Evolutionary conservation across 1,140 invertebrate genomes (phyloP), one percentile per base, ranked within the genome.

Genomic region (Pseudomyrmex sp.): DNA sequence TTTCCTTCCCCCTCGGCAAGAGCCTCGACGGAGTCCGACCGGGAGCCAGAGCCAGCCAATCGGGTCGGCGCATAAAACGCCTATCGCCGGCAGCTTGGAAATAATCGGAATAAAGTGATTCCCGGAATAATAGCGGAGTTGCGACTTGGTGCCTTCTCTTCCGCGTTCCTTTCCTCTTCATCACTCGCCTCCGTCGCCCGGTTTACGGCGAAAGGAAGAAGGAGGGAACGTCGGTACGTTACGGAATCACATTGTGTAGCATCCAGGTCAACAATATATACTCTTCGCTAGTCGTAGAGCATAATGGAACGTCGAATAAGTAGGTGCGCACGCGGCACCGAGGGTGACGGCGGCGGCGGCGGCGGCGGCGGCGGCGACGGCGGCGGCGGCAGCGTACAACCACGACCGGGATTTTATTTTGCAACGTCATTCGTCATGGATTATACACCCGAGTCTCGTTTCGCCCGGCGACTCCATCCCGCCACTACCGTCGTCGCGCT

Each of bases 51-150:
- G 52, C 48, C 48, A 74, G 50, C 68, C 70, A 73, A 20, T 48
- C 63, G 79, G 63, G 79, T 77, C 52, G 46, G 46, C 68, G 76
- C 76, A 89, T 86, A 89, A 89, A 90, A 87, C 87, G 89, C 83
- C 86, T 87, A 91, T 90, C 88, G 85, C 59, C 85, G 84, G 26
- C 84, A 90, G 90, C 62, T 90, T 90, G 89, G 84, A 91, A 91
- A 91, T 91, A 91, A 91, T 91, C 86, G 90, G 88, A 90, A 89
- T 88, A 91, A 91, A 91, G 89, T 90, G 91, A 91, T 89, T 91
- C 88, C 56, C 76, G 83, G 90, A 90, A 90, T 90, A 91, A 91
- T 87, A 85, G 89, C 75, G 44, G 46, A 65, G 50, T 50, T 59
- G 70, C 54, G 54, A 58, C 23, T 52, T 35, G 35, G 23, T 52